Base-by-base conservation (phyloP, 2,113 vertebrate species). In the Protobothrops mucrosquamatus region DNA sequence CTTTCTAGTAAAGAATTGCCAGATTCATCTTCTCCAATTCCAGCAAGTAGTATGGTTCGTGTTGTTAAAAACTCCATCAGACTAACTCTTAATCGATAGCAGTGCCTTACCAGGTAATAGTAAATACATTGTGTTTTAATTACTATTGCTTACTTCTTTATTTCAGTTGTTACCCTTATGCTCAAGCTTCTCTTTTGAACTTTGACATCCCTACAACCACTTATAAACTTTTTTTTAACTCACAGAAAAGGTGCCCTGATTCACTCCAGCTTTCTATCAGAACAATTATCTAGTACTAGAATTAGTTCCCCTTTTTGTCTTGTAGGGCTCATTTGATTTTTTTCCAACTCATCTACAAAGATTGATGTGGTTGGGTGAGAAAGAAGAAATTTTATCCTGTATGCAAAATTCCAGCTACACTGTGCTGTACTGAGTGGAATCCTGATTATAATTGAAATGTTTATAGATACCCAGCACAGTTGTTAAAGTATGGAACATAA, bases 11-110 rank as follows among this genome's bases (percentile, higher is more conserved):
- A 99, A 98, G 99, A 99, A 97, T 98, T 99, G 88, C 99, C 99
- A 89, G 99, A 99, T 95, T 98, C 98, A 86, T 99, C 99, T 61
- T 99, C 99, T 54, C 99, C 99, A 46, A 96, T 99, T 92, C 99
- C 99, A 91, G 98, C 98, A 94, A 99, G 97, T 95, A 99, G 98
- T 93, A 96, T 81, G 74, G 74, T 99, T 96, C 98, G 99, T 57
- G 98, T 99, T 22, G 98, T 99, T 94, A 99, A 99, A 96, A 99
- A 99, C 96, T 99, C 99, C 90, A 99, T 99, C 96, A 98, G 99
- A 96, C 98, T 99, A 95, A 99, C 99, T 54, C 98, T 99, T 94
- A 99, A 99, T 93, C 98, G 98, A 96, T 98, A 98, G 97, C 95
- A 81, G 92, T 95, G 89, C 94, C 85, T 97, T 94, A 95, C 96